Evolutionary conservation across 2,888 invertebrate species (phyloP).

Genomic region (Oligia strigilis): DNA sequence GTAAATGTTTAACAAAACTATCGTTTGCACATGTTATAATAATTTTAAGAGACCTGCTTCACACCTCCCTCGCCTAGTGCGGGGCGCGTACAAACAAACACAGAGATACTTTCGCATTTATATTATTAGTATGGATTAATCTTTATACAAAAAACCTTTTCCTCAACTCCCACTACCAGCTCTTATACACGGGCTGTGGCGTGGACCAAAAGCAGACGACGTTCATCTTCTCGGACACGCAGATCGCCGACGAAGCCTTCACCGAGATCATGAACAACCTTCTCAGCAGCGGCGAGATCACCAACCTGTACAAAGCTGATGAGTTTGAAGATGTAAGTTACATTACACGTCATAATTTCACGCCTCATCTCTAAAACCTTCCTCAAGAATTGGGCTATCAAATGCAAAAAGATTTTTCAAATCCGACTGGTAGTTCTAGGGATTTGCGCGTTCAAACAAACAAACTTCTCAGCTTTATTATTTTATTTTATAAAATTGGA

Average conservation of each 20-base stretch:
- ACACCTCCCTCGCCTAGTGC: too few relatives aligned
- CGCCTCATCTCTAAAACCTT: not conserved
- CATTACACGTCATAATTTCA: not conserved
- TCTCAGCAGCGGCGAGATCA: conserved; percentile 96
- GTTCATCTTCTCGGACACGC: conserved; percentile 96
- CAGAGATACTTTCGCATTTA: not conserved
- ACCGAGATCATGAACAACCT: conserved; percentile 97
- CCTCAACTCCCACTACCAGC: not conserved
- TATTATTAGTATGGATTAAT: not conserved
- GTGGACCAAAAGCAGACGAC: conserved; percentile 94
- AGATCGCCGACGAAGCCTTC: conserved; percentile 95
- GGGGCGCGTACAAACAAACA: not conserved
- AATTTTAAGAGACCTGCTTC: not conserved
- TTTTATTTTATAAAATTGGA: too few relatives aligned
- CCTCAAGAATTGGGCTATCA: not conserved
- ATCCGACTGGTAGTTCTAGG: not conserved
- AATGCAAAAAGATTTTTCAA: too few relatives aligned
- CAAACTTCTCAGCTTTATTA: not conserved
- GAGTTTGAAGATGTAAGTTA: conserved; percentile 95
- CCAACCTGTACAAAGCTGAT: conserved; percentile 96
- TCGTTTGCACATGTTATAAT: not conserved
- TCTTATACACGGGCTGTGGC: conserved; percentile 93
- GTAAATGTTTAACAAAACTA: not conserved
- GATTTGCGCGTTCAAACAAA: not conserved
- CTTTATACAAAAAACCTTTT: not conserved